A percentile compares a stretch with the other conserved stretches of the same genome.
These are phyloP conservation scores for Aproaerema taeniolella DNA, from an alignment of 2,888 invertebrate genomes.

Conservation along the genomic window DNA sequence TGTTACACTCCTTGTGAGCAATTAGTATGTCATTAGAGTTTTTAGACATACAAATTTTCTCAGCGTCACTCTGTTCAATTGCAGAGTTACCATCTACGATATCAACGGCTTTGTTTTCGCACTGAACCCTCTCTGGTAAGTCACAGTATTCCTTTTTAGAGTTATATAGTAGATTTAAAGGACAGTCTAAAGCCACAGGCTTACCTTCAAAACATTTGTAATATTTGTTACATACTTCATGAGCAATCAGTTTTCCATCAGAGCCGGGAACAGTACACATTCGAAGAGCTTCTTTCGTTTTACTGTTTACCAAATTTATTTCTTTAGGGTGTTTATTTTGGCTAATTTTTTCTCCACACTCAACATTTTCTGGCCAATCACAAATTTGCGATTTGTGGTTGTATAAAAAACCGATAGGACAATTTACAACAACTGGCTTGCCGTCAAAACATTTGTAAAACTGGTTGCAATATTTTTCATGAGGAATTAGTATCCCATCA, in stretches of 20 bases:
- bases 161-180: slow-evolving; percentile 28
- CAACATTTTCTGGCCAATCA: slow-evolving; percentile 38
- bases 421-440: slow-evolving; percentile 25
- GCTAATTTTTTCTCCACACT: too few species aligned
- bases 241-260: slow-evolving; percentile 31
- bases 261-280: slow-evolving; percentile 32
- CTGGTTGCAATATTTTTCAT: slow-evolving; percentile 35
- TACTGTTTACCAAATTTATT: slow-evolving; percentile 9
- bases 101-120: slow-evolving; percentile 17
- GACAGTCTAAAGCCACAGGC: slow-evolving; percentile 27
- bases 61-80: slow-evolving; percentile 28
- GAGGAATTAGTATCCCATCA: slow-evolving; percentile 31
- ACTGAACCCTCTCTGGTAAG: slow-evolving; percentile 34
- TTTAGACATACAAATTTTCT: slow-evolving; percentile 27
- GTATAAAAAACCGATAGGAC: slow-evolving; percentile 29
- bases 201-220: slow-evolving; percentile 31
- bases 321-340: too few species aligned
- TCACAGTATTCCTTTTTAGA: slow-evolving; percentile 30
- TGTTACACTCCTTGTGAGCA: slow-evolving; percentile 37
- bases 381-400: slow-evolving; percentile 31
- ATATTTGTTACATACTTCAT: slow-evolving; percentile 35
- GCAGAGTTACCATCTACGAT: slow-evolving; percentile 10
- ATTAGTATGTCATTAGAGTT: slow-evolving; percentile 28
- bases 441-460: slow-evolving; percentile 36
- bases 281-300: slow-evolving; percentile 27